phyloP scores from a whole-genome alignment of 2,113 vertebrate species.

The Epinephelus cyanopodus region DNA sequence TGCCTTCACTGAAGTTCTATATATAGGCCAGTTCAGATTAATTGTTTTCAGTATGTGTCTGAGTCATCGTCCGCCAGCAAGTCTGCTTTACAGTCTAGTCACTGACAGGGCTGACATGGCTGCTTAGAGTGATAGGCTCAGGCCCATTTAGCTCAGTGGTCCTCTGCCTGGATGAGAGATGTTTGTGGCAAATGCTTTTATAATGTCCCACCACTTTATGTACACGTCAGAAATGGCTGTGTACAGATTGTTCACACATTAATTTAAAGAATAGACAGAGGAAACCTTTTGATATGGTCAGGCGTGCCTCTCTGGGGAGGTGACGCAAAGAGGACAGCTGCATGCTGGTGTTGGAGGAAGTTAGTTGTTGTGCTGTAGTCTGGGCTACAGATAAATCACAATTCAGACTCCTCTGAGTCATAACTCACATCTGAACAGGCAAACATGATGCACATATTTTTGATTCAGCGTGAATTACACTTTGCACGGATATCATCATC shows the following conservation, averaged over 20 bases:
- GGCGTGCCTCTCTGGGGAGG: too few relatives aligned
- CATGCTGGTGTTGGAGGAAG: background rate
- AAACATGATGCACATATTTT: background rate
- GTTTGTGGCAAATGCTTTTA: background rate
- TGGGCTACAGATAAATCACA: background rate
- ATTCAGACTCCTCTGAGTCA: background rate
- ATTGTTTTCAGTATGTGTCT: constrained; percentile 12
- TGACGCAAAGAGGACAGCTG: too few relatives aligned
- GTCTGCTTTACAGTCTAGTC: background rate
- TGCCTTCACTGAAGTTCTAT: constrained; percentile 12
- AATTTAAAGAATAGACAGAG: too few relatives aligned
- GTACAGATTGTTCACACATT: background rate
- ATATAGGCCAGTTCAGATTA: constrained; percentile 23
- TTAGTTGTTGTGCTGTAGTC: background rate
- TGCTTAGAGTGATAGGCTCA: background rate
- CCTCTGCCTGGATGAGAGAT: constrained; percentile 1
- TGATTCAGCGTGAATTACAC: background rate
- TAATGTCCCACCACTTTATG: background rate
- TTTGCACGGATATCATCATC: too few relatives aligned
- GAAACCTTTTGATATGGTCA: too few relatives aligned
- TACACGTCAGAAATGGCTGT: background rate
- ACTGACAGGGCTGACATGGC: background rate
- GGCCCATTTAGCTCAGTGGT: background rate
- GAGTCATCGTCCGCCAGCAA: constrained; percentile 20
- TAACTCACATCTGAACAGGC: background rate